phyloP scores from a whole-genome alignment of 2,888 invertebrate species.

The Stomorhina lunata region DNA sequence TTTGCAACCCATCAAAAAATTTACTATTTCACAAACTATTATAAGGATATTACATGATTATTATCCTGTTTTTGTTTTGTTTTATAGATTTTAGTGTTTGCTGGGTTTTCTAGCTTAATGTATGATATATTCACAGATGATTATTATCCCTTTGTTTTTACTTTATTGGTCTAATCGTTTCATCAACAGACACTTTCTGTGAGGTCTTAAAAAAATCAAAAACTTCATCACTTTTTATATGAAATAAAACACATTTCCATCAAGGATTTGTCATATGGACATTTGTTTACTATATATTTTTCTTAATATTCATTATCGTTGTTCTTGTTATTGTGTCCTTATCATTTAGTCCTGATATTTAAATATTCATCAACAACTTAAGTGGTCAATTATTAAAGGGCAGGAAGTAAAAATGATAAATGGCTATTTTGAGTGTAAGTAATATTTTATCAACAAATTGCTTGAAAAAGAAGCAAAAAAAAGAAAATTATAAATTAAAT shows the following conservation, averaged over 20 bases:
- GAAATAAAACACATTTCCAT: conserved; percentile 28
- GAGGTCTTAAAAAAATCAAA: not conserved
- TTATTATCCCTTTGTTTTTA: conserved; percentile 22
- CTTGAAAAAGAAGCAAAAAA: not conserved
- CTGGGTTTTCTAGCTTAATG: conserved; percentile 23
- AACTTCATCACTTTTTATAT: not conserved
- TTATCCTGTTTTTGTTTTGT: too few relatives aligned
- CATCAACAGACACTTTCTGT: not conserved
- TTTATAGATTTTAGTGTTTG: not conserved
- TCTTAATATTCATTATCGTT: not conserved
- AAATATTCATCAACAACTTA: conserved; percentile 59
- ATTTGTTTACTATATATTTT: conserved; percentile 5
- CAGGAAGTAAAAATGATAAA: not conserved
- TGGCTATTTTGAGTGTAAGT: not conserved
- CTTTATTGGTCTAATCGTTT: conserved; percentile 59
- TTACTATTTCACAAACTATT: too few relatives aligned
- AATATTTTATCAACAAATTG: not conserved
- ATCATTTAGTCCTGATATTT: conserved; percentile 26
- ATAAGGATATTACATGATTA: too few relatives aligned
- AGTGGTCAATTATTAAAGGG: conserved; percentile 47
- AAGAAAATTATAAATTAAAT: not conserved
- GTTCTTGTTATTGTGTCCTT: not conserved
- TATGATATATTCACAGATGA: not conserved
- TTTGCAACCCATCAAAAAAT: too few relatives aligned
- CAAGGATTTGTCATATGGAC: conserved; percentile 38